Evolutionary conservation across 2,113 vertebrate species (phyloP).

Genomic region (Anhinga anhinga): DNA sequence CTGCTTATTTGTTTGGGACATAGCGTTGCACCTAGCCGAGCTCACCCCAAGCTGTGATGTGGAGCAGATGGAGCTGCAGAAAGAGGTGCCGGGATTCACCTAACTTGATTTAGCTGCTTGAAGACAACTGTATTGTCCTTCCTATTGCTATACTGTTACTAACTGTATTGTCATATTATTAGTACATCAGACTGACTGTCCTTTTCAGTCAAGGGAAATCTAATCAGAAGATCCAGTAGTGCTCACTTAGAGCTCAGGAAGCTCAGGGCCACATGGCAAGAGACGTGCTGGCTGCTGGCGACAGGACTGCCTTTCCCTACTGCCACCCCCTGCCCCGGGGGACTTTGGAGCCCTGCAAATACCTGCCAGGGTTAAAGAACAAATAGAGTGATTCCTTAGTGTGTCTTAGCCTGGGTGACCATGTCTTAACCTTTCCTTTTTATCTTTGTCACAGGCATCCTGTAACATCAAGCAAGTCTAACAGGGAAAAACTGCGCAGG

Average conservation of each 20-base stretch:
- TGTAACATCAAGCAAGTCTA: not conserved
- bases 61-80: not conserved
- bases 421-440: not conserved
- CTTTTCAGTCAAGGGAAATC: not conserved
- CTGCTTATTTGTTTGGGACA: not conserved
- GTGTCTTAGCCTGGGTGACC: not conserved
- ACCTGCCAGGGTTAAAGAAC: not conserved
- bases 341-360: not conserved
- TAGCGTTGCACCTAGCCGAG: too few relatives aligned
- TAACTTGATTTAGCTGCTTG: not conserved
- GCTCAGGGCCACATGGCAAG: not conserved
- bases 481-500: not conserved
- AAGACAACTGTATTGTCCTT: not conserved
- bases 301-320: not conserved
- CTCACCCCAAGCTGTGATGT: not conserved
- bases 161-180: not conserved
- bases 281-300: not conserved
- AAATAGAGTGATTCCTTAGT: not conserved
- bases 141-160: not conserved
- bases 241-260: not conserved
- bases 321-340: rapidly evolving
- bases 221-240: not conserved
- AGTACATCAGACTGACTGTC: not conserved
- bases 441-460: not conserved
- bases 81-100: not conserved